Conservation (phyloP, 2,797 vertebrate genomes). For the Ciconia nigra region DNA sequence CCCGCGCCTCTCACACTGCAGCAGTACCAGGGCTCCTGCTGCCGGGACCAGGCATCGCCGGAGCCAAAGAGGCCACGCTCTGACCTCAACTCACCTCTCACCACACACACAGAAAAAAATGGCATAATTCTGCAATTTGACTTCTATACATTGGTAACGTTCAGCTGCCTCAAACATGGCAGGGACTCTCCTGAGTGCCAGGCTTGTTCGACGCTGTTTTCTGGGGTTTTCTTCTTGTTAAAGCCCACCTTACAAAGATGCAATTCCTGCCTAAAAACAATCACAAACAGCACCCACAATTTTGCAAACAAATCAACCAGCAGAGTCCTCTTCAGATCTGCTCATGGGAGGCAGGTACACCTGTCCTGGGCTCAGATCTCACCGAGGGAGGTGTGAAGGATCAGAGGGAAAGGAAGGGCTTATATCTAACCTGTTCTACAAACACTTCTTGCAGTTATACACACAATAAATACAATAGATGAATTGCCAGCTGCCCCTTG, state of each 20-base stretch:
- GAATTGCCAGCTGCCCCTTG: not conserved
- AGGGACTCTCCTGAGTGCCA: not conserved
- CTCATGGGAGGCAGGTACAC: not conserved
- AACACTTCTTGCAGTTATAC: not conserved
- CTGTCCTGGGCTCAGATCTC: not conserved
- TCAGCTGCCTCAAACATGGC: not conserved
- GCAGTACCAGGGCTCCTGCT: not conserved
- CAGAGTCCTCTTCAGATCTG: not conserved
- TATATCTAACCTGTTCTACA: not conserved
- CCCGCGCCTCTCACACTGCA: fast-evolving
- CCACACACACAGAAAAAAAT: not conserved
- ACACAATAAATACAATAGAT: not conserved
- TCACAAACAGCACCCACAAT: not conserved
- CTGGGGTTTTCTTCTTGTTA: not conserved
- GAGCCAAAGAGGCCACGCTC: not conserved
- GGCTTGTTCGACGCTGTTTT: not conserved
- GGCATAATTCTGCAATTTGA: not conserved
- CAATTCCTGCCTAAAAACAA: not conserved
- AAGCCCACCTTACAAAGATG: not conserved
- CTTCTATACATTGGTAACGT: fast-evolving
- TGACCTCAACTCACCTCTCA: not conserved
- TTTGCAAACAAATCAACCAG: not conserved
- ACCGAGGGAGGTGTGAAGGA: not conserved
- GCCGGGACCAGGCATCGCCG: fast-evolving
- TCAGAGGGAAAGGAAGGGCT: not conserved